Conservation (phyloP, 1,140 invertebrate species). For the Neuroterus valhalla region DNA sequence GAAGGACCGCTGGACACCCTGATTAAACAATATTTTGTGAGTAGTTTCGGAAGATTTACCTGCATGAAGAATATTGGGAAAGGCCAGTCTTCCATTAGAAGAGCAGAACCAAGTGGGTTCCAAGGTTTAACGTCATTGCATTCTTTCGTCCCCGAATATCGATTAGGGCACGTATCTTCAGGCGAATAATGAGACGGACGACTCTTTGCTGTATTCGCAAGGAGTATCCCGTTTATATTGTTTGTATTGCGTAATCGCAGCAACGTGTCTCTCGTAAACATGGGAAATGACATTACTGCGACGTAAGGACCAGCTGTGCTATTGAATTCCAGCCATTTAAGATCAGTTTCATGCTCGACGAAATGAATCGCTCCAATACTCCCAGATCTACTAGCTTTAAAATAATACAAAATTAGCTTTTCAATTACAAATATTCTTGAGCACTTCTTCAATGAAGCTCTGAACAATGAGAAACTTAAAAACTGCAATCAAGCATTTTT, state of each 20-base stretch:
- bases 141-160: slow-evolving; percentile 77
- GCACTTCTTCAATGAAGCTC: too few species aligned
- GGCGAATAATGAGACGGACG: slow-evolving; percentile 78
- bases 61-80: slow-evolving; percentile 90
- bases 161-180: slow-evolving; percentile 90
- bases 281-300: slow-evolving; percentile 79
- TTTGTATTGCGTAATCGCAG: slow-evolving; percentile 73
- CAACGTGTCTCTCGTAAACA: slow-evolving; percentile 78
- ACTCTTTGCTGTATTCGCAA: slow-evolving; percentile 65
- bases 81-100: slow-evolving; percentile 86
- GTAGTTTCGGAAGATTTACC: slow-evolving; percentile 42
- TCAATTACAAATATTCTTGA: too few species aligned
- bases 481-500: too few species aligned
- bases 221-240: slow-evolving; percentile 79
- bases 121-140: slow-evolving; percentile 78
- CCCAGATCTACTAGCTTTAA: slow-evolving; percentile 80
- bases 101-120: slow-evolving; percentile 86
- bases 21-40: not conserved
- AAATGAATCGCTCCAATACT: slow-evolving; percentile 91
- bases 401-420: slow-evolving; percentile 33
- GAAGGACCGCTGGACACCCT: too few species aligned
- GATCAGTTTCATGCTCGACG: slow-evolving; percentile 78
- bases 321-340: slow-evolving; percentile 83
- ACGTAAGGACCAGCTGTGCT: slow-evolving; percentile 84
- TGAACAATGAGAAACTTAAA: too few species aligned